Percentiles rank a stretch among this genome's conserved stretches.
phyloP scores from a whole-genome alignment of 2,888 invertebrate genomes.

The Elysia crispata region DNA sequence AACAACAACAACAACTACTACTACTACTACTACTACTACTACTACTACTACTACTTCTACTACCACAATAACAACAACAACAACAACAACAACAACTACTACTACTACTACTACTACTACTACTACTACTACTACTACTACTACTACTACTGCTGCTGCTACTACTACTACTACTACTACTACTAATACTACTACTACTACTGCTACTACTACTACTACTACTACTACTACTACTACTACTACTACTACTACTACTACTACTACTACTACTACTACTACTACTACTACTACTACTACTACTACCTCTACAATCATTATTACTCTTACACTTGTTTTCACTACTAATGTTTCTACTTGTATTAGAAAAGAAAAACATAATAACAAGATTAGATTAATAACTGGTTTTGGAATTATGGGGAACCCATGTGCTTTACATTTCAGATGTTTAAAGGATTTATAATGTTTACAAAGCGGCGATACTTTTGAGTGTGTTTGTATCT shows the following conservation, averaged over 20 bases:
- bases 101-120: constrained; percentile 5
- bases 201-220: neutral
- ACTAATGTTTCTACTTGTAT: neutral
- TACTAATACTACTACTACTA: too few relatives aligned
- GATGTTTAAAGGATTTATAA: too few relatives aligned
- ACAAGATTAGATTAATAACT: too few relatives aligned
- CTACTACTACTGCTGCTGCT: constrained; percentile 9
- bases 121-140: constrained; percentile 3
- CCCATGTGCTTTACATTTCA: too few relatives aligned
- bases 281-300: constrained; percentile 1
- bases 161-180: too few relatives aligned
- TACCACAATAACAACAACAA: too few relatives aligned
- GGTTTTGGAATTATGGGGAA: too few relatives aligned
- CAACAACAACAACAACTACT: neutral
- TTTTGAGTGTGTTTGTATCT: too few relatives aligned
- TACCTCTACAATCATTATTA: neutral
- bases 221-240: constrained; percentile 3
- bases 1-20: too few relatives aligned
- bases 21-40: constrained; percentile 2
- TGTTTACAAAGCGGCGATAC: too few relatives aligned
- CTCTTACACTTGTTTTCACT: neutral
- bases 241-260: constrained; percentile 2
- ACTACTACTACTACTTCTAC: too few relatives aligned
- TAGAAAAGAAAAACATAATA: too few relatives aligned
- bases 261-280: neutral